Conservation (phyloP, 2,113 vertebrate species). For the Himantopus leucocephalus region DNA sequence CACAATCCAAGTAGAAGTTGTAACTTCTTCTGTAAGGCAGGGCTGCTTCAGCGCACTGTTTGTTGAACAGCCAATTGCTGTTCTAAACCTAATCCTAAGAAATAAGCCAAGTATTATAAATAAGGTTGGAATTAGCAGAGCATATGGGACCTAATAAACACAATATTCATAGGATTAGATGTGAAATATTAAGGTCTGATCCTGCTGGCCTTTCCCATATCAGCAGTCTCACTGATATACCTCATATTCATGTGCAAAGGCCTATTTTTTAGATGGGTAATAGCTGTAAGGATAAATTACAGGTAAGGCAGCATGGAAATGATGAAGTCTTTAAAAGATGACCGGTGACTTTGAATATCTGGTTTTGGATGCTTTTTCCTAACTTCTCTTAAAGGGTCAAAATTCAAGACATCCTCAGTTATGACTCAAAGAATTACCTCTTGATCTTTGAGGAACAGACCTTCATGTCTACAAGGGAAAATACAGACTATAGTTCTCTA, state of each 20-base stretch:
- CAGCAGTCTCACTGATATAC: not conserved
- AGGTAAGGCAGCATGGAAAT: not conserved
- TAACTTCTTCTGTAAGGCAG: not conserved
- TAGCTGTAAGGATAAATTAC: not conserved
- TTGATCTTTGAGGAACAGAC: not conserved
- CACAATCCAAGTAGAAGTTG: not conserved
- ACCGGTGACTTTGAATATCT: not conserved
- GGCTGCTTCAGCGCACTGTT: not conserved
- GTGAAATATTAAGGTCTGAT: constrained; percentile 13
- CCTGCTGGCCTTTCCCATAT: not conserved
- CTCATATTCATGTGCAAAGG: not conserved
- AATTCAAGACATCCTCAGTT: not conserved
- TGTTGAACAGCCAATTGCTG: not conserved
- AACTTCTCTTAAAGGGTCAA: not conserved
- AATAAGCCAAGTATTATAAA: not conserved
- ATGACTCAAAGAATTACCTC: not conserved
- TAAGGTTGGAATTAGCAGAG: constrained; percentile 21
- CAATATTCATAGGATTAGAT: constrained; percentile 28
- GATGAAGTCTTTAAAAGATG: not conserved
- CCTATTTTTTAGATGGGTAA: not conserved
- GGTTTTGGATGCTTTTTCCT: not conserved
- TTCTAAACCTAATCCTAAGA: constrained; percentile 38
- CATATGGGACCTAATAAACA: constrained; percentile 42
- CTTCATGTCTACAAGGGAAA: not conserved
- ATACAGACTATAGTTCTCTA: not conserved